phyloP scores from a whole-genome alignment of 2,888 invertebrate genomes.

The Psylliodes chrysocephalus region DNA sequence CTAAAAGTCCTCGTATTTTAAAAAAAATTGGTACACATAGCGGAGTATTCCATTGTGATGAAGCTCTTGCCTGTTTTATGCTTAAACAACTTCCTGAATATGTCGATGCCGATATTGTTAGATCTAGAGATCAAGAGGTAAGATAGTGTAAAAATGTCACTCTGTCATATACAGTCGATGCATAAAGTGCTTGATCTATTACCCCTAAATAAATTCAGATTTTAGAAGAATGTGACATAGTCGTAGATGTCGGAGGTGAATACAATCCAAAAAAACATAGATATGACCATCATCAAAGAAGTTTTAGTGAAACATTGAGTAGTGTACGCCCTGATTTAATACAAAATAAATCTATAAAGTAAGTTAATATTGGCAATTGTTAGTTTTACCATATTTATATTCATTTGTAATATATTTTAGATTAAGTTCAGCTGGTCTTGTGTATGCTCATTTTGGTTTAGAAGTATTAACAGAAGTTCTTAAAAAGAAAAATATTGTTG shows the following conservation, averaged over 20 bases:
- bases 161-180: too few relatives aligned
- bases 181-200: neutral
- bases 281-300: conserved; percentile 95
- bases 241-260: conserved; percentile 92
- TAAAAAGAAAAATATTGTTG: conserved; percentile 62
- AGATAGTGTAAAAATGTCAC: conserved; percentile 15
- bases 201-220: conserved; percentile 55
- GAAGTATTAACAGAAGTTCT: conserved; percentile 75
- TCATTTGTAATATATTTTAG: conserved; percentile 62
- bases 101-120: conserved; percentile 81
- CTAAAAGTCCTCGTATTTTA: conserved; percentile 54
- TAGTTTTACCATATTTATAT: too few relatives aligned
- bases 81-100: conserved; percentile 83
- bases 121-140: conserved; percentile 71
- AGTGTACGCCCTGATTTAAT: conserved; percentile 71
- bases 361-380: too few relatives aligned
- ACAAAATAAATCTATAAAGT: conserved; percentile 71
- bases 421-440: conserved; percentile 93
- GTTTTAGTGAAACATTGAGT: conserved; percentile 76
- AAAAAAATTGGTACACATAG: conserved; percentile 78
- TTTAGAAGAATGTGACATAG: conserved; percentile 87
- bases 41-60: conserved; percentile 94
- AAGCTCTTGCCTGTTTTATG: conserved; percentile 94
- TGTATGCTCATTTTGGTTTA: conserved; percentile 91
- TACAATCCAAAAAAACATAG: conserved; percentile 80